phyloP scores from a whole-genome alignment of 2,113 vertebrate genomes.

The Pseudonaja textilis region DNA sequence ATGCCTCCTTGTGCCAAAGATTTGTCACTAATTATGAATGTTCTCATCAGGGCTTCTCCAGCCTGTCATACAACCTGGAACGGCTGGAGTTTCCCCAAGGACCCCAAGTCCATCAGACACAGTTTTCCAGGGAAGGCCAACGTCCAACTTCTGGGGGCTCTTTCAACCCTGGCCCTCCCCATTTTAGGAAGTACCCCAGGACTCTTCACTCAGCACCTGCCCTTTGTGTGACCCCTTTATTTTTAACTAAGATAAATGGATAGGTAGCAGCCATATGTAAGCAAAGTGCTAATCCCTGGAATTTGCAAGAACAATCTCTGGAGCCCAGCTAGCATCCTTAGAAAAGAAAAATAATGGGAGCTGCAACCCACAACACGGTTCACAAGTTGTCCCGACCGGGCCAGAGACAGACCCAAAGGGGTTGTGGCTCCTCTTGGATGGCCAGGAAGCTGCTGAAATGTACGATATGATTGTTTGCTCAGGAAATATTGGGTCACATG shows the following conservation, averaged over 20 bases:
- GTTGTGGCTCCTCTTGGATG: not conserved
- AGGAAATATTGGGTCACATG: not conserved
- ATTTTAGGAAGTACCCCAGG: not conserved
- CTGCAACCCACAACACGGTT: not conserved
- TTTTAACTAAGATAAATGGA: not conserved
- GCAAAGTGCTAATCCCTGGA: not conserved
- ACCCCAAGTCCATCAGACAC: too few species aligned
- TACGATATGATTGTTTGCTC: not conserved
- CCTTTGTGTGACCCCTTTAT: not conserved
- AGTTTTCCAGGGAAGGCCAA: not conserved
- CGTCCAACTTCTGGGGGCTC: not conserved
- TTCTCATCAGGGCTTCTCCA: not conserved
- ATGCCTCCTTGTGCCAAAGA: slow-evolving; percentile 3
- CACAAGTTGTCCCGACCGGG: not conserved
- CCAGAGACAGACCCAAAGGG: not conserved
- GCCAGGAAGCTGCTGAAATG: not conserved
- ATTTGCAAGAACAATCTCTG: not conserved
- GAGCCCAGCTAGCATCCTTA: not conserved
- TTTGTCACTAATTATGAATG: slow-evolving; percentile 23
- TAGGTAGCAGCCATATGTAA: not conserved
- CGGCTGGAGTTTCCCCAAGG: not conserved
- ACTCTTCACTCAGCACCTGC: not conserved
- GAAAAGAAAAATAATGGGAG: not conserved
- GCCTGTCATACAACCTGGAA: not conserved
- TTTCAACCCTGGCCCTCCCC: not conserved